These are phyloP conservation scores for Nyctalus aviator DNA, from an alignment of 2,797 vertebrate genomes.

Conservation along the genomic window DNA sequence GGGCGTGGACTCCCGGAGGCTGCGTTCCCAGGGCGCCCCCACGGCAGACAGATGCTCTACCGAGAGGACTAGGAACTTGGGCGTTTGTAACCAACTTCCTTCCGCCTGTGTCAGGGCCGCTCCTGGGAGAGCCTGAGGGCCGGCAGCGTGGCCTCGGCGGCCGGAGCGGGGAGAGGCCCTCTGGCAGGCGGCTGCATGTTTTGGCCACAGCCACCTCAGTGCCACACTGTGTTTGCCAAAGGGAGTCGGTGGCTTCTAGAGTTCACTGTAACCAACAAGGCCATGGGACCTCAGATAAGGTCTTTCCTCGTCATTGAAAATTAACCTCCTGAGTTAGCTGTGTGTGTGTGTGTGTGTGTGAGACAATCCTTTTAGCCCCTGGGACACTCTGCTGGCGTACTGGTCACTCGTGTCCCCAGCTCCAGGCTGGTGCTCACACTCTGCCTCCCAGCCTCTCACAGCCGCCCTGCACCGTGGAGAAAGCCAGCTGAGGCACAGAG, in stretches of 20 bases:
- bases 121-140: neutral
- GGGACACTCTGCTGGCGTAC: neutral
- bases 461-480: neutral
- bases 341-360: neutral
- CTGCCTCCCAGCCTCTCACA: neutral
- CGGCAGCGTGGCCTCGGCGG: accelerated
- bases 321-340: neutral
- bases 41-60: neutral
- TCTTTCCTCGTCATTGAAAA: neutral
- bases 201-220: accelerated
- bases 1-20: accelerated
- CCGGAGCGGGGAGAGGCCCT: no score
- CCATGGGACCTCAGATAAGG: neutral
- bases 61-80: neutral
- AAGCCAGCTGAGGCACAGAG: neutral
- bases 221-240: neutral
- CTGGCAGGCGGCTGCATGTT: neutral
- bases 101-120: neutral
- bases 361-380: neutral
- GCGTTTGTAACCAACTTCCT: neutral
- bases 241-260: neutral
- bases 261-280: neutral
- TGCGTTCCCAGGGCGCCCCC: no score
- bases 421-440: neutral
- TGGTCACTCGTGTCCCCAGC: neutral